These are phyloP conservation scores for Anas platyrhynchos DNA, from an alignment of 2,113 vertebrate genomes.

Conservation along the genomic window DNA sequence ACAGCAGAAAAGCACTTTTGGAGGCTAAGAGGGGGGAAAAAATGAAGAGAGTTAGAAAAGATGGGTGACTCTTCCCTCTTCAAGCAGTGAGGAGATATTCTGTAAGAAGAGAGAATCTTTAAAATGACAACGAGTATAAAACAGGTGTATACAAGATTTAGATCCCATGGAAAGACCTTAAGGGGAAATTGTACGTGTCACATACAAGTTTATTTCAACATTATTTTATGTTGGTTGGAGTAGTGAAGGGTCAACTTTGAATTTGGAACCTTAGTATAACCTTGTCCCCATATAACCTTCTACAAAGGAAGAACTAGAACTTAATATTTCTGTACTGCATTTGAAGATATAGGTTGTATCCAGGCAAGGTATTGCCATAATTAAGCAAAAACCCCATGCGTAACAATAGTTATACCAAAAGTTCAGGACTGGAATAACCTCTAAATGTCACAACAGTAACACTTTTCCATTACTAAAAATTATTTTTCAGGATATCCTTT, in stretches of 20 bases:
- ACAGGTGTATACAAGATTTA: background rate
- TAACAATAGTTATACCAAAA: background rate
- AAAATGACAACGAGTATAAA: background rate
- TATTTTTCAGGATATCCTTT: background rate
- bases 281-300: background rate
- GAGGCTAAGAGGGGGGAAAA: background rate
- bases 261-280: background rate
- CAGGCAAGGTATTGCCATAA: background rate
- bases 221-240: background rate
- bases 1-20: background rate
- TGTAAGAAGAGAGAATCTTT: background rate
- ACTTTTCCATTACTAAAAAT: background rate
- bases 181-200: background rate
- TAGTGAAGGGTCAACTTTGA: background rate
- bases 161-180: background rate
- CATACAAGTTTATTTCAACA: background rate
- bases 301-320: background rate
- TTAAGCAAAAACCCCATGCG: background rate
- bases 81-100: background rate
- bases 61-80: rapidly evolving
- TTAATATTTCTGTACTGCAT: background rate
- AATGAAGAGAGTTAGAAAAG: background rate
- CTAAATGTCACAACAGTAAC: background rate
- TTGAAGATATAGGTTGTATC: background rate
- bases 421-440: background rate